Base-by-base conservation (phyloP, 1,140 invertebrate genomes). In the Drosophila azteca region DNA sequence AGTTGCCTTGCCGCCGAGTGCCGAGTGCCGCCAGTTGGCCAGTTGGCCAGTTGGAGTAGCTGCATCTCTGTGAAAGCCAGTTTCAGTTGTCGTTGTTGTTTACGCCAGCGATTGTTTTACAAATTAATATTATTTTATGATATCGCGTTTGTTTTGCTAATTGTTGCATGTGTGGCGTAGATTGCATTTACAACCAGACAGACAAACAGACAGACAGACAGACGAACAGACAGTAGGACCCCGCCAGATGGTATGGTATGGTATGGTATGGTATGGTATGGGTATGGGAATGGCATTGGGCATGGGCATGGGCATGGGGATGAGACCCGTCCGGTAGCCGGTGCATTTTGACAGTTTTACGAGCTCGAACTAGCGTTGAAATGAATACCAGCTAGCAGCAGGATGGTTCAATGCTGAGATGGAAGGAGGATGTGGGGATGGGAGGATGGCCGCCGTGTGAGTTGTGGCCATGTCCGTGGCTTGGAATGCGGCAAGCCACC, bases 61-160 rank as follows among this genome's bases (percentile, higher is more conserved):
- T 5, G 41, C n/a, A 45, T 5, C 35, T 13, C 35, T 13, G 11
- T 13, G 35, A 13, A 24, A 50, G 39, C 66, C 59, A 57, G 59
- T 69, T 79, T 51, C 35, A 69, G 58, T 70, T 83, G 82, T 74
- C 80, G 77, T 74, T 85, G 76, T 77, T 80, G 76, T 82, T 87
- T 90, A 87, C 73, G 79, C 81, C 52, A 68, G 72, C 76, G 79
- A 78, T 90, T 90, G 79, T 88, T 90, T 90, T 90, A 90, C 87
- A 90, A 90, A 84, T 90, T 88, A 84, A 90, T 90, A 90, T 90
- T 81, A 90, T 90, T 90, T 90, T 88, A 90, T 88, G 88, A 83
- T 83, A 80, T 90, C 77, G 83, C 88, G 88, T 90, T 90, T 90
- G 79, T 88, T 90, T 90, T 84, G 88, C 82, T 90, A 90, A 90